Conservation (phyloP, 1,140 invertebrate species). For the Pseudobourletiella spinata region DNA sequence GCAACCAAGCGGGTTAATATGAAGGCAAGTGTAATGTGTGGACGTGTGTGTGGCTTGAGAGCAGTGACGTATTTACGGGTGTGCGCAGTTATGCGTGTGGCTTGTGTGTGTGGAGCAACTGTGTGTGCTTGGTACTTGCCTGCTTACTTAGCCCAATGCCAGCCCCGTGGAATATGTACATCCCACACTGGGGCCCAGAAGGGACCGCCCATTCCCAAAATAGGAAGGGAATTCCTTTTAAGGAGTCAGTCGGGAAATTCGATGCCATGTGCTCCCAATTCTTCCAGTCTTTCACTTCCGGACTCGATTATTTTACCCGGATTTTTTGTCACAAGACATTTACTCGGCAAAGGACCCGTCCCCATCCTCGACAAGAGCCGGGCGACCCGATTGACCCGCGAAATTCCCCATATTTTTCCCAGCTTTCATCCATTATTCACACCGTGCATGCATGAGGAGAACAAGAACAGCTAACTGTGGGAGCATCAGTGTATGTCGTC, state of each 20-base stretch:
- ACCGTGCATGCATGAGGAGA: too few species aligned
- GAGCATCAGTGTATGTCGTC: too few species aligned
- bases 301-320: background rate
- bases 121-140: background rate
- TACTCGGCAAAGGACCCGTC: background rate
- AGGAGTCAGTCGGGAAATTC: constrained; percentile 28
- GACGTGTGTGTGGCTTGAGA: too few species aligned
- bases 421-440: constrained; percentile 21
- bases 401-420: background rate
- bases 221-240: constrained; percentile 33
- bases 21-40: too few species aligned
- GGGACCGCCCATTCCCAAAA: constrained; percentile 32
- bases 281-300: constrained; percentile 3
- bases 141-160: too few species aligned
- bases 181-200: background rate
- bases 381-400: background rate
- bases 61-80: too few species aligned
- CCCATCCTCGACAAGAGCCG: background rate
- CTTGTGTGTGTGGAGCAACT: background rate
- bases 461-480: too few species aligned
- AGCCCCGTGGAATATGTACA: too few species aligned
- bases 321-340: background rate
- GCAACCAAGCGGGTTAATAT: too few species aligned
- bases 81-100: too few species aligned
- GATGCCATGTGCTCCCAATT: constrained; percentile 33